Evolutionary conservation across 2,888 invertebrate species (phyloP).

Genomic region (Smittia aterrima): DNA sequence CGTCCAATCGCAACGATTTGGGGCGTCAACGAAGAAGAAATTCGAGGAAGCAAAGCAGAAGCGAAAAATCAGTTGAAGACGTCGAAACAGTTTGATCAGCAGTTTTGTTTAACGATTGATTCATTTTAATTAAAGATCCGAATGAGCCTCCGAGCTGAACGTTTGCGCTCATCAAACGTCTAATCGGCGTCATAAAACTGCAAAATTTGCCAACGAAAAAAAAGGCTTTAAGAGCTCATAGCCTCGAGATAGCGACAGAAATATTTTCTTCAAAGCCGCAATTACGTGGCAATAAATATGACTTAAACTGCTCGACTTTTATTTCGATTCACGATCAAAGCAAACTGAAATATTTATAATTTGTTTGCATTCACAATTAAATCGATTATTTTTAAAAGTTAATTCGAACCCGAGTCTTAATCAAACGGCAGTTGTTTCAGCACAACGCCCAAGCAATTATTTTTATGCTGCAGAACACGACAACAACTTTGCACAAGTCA

Average conservation of each 20-base stretch:
- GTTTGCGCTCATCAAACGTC: neutral
- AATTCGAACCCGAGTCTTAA: neutral
- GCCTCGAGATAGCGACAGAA: neutral
- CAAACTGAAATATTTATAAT: neutral
- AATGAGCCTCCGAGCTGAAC: neutral
- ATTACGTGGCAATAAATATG: conserved; percentile 10
- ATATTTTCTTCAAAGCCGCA: neutral
- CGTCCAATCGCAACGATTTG: neutral
- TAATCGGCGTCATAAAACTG: conserved; percentile 4
- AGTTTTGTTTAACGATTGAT: conserved; percentile 29
- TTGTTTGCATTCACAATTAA: neutral
- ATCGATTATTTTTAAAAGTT: too few species aligned
- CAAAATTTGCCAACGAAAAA: neutral
- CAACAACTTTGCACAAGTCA: neutral
- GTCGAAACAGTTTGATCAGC: conserved; percentile 6
- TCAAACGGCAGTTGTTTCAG: neutral
- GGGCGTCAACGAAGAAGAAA: conserved; percentile 27
- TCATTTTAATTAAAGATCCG: conserved; percentile 34
- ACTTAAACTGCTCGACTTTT: neutral
- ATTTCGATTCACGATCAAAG: neutral
- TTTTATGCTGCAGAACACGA: neutral
- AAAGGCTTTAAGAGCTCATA: neutral
- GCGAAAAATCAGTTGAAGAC: conserved; percentile 1
- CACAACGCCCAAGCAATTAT: neutral
- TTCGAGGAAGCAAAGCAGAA: conserved; percentile 7